Evolutionary conservation across 2,797 vertebrate species (phyloP).

Genomic region (Phrynocephalus guinanensis): DNA sequence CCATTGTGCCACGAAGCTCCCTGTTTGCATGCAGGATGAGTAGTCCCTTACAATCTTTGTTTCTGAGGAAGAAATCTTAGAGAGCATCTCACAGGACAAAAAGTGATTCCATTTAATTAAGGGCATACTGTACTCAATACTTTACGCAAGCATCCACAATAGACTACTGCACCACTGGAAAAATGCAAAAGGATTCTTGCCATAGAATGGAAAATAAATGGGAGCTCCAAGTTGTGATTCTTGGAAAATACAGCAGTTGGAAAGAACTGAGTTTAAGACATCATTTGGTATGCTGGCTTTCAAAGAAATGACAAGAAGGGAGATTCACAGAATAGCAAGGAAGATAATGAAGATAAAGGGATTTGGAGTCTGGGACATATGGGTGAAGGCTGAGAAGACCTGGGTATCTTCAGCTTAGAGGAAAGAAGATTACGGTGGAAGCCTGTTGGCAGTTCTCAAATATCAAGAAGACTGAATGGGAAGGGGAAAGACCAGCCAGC

Average conservation of each 20-base stretch:
- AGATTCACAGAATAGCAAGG: background rate
- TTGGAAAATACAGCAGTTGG: too few relatives aligned
- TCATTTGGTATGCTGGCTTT: background rate
- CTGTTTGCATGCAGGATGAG: too few relatives aligned
- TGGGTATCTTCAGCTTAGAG: slow-evolving; percentile 16
- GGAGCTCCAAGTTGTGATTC: background rate
- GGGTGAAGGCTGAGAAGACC: slow-evolving; percentile 15
- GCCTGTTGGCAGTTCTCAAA: slow-evolving; percentile 16
- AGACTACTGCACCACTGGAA: too few relatives aligned
- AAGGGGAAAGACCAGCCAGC: background rate
- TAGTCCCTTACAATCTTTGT: too few relatives aligned
- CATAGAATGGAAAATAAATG: background rate
- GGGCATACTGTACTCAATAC: too few relatives aligned
- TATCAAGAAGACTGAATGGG: background rate
- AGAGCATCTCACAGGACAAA: too few relatives aligned
- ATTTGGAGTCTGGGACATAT: slow-evolving; percentile 8
- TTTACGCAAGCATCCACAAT: too few relatives aligned
- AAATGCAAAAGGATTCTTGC: too few relatives aligned
- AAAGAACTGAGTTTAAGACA: background rate
- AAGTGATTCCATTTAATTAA: too few relatives aligned
- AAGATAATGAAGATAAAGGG: slow-evolving; percentile 22
- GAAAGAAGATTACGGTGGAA: slow-evolving; percentile 24
- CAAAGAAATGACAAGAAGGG: background rate
- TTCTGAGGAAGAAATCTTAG: too few relatives aligned
- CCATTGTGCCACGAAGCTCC: too few relatives aligned